A percentile compares a stretch with the other conserved stretches of the same genome.
Evolutionary conservation across 2,113 vertebrate species (phyloP).

Genomic region (Erpornis zantholeuca): DNA sequence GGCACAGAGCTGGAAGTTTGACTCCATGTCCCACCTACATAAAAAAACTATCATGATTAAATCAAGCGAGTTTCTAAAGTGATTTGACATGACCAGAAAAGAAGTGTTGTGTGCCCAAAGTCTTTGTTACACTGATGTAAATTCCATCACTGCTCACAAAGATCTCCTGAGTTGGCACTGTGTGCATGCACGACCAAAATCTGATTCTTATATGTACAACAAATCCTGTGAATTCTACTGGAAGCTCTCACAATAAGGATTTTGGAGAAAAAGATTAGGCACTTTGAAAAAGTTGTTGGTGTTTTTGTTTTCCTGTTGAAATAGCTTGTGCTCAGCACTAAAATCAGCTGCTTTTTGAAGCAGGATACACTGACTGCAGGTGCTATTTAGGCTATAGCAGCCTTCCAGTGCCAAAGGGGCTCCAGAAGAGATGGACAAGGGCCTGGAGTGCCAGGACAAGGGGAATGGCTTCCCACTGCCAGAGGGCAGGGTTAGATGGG

Average conservation of each 20-base stretch:
- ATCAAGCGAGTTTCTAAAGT: neutral
- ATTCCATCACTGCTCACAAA: neutral
- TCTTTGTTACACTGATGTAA: neutral
- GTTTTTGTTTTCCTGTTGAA: neutral
- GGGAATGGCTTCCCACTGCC: neutral
- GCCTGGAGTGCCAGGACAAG: neutral
- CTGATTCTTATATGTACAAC: neutral
- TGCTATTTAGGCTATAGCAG: neutral
- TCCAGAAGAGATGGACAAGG: neutral
- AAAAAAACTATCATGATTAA: neutral
- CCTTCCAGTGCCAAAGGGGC: neutral
- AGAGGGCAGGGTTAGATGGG: neutral
- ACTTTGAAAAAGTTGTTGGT: neutral
- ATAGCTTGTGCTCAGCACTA: neutral
- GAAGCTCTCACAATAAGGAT: neutral
- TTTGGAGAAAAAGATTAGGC: neutral
- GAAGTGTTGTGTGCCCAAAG: neutral
- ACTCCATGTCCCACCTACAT: neutral
- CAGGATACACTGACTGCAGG: neutral
- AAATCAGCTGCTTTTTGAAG: neutral
- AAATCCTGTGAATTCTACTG: neutral
- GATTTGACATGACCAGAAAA: neutral
- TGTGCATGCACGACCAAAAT: neutral
- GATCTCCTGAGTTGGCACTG: neutral
- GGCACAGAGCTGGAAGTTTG: neutral